A percentile compares a stretch with the other conserved stretches of the same genome.
Evolutionary conservation across 2,797 vertebrate genomes (phyloP).

Genomic region (Sebastes minor): DNA sequence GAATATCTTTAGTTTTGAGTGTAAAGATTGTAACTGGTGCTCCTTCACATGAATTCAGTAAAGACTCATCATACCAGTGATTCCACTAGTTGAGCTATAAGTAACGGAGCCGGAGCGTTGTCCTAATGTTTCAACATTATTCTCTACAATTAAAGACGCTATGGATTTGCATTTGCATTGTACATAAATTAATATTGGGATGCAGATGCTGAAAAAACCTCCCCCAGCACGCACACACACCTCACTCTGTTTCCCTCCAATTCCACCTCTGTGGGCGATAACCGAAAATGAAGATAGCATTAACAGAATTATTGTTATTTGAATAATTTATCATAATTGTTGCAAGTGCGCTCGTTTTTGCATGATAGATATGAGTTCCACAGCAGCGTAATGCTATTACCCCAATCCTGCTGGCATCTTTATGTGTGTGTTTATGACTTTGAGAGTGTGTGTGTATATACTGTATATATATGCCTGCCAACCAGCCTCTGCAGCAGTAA

Average conservation of each 20-base stretch:
- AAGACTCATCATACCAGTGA: not conserved
- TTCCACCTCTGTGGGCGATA: not conserved
- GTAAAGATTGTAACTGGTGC: not conserved
- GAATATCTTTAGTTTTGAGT: not conserved
- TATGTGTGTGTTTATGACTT: not conserved
- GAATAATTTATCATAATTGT: slow-evolving; percentile 17
- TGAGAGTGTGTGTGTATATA: slow-evolving; percentile 1
- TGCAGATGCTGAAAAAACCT: slow-evolving; percentile 3
- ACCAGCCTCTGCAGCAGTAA: slow-evolving; percentile 6
- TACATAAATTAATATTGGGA: not conserved
- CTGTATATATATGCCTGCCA: not conserved
- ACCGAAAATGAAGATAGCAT: not conserved
- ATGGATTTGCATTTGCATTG: not conserved
- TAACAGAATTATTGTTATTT: slow-evolving; percentile 13
- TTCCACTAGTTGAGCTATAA: not conserved
- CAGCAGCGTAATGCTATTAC: not conserved
- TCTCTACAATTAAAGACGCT: not conserved
- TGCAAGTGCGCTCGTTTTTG: not conserved
- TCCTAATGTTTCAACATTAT: not conserved
- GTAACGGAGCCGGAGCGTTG: not conserved
- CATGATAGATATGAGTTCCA: not conserved
- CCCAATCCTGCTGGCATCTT: not conserved
- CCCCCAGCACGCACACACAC: not conserved
- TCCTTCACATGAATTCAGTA: not conserved
- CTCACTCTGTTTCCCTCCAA: not conserved